Evolutionary conservation across 1,140 invertebrate genomes (phyloP), one percentile per base, ranked within the genome.

Genomic region (Pachypsylla venusta): DNA sequence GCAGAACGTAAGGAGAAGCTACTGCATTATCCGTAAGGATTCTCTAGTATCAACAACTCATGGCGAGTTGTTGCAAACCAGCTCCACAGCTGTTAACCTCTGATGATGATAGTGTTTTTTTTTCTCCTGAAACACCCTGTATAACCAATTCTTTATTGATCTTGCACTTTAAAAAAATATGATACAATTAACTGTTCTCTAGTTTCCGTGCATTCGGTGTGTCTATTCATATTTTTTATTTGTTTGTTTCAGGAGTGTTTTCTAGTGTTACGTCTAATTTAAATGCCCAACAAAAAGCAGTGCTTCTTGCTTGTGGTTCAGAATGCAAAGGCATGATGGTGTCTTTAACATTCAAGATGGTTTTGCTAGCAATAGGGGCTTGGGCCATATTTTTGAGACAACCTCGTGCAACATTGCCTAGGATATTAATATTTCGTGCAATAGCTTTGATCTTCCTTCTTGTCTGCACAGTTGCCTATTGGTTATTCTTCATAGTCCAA

Each of bases 401-500:
- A 26, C 79, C 79, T 48, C 78, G 82, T 65, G 86, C 89, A 24
- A 90, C 87, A n/a, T 81, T 98, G 77, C 95, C 95, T 4, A 76
- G 94, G 62, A 86, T 98, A 65, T 94, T 92, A 73, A 77, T 96
- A 35, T 93, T 94, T 68, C 79, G 92, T 66, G 84, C 90, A 0
- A 79, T 91, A 63, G 84, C 96, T 20, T 74, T 96, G 53, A 78
- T 92, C 13, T 79, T 98, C 28, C 82, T 95, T n/a, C 82, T 93
- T 54, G 79, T 98, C 12, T 89, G 93, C 69, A 90, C 86, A 58
- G 93, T 96, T 75, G 85, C 92, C 14, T 97, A 93, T 74, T 99
- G 95, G 94, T 75, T 98, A 0, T 98, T 98, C 71, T 99, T 97
- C 69, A 83, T 91, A 65, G 90, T 94, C 42, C 84, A 85, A 72